These are phyloP conservation scores for Erythrocebus patas DNA, from an alignment of 2,113 vertebrate genomes.

Conservation along the genomic window DNA sequence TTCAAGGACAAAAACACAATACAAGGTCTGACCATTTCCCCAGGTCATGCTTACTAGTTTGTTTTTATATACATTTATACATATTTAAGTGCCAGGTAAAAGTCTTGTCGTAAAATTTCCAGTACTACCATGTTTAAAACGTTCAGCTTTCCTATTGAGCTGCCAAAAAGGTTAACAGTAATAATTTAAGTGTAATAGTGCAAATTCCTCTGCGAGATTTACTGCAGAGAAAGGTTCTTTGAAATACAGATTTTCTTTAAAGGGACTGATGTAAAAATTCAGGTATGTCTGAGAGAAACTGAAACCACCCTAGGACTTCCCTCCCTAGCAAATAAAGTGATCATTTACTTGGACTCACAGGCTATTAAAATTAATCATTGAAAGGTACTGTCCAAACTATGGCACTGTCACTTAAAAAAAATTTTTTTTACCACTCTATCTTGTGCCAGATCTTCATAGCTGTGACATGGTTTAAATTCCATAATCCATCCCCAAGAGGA, in stretches of 20 bases:
- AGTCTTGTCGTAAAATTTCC: conserved; percentile 85
- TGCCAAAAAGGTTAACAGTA: conserved; percentile 83
- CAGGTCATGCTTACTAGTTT: conserved; percentile 83
- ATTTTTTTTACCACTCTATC: conserved; percentile 83
- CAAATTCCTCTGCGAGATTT: conserved; percentile 83
- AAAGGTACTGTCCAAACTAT: conserved; percentile 90
- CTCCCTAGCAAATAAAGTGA: conserved; percentile 84
- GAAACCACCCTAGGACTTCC: conserved; percentile 83
- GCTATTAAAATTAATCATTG: conserved; percentile 84
- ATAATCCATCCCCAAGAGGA: conserved; percentile 91
- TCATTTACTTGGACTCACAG: conserved; percentile 85
- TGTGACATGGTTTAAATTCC: conserved; percentile 90
- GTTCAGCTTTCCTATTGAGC: conserved; percentile 83
- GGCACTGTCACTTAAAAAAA: conserved; percentile 86
- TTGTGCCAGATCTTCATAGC: conserved; percentile 90
- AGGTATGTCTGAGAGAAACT: conserved; percentile 82
- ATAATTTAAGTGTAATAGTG: conserved; percentile 87
- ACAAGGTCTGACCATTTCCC: conserved; percentile 84
- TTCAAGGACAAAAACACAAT: conserved; percentile 83
- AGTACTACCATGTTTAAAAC: conserved; percentile 84
- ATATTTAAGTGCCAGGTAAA: conserved; percentile 88
- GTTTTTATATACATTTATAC: conserved; percentile 88
- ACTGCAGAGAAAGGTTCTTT: conserved; percentile 82
- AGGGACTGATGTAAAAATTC: conserved; percentile 79
- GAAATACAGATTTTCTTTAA: conserved; percentile 82